Base-by-base conservation (phyloP, 2,113 vertebrate species). In the Miniopterus natalensis region DNA sequence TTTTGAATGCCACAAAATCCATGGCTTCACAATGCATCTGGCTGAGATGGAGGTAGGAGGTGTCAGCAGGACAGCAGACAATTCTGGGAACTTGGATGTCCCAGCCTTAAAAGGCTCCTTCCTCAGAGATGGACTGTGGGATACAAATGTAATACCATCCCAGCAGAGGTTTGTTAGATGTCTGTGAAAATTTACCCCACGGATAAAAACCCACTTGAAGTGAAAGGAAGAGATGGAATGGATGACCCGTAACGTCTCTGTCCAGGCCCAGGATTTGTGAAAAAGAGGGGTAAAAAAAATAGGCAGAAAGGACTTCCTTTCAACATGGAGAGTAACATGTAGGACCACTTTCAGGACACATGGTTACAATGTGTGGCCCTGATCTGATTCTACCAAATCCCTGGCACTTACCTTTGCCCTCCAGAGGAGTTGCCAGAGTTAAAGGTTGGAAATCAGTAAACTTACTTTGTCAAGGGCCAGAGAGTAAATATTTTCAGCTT, bases 11-110 rank as follows among this genome's bases (percentile, higher is more conserved):
- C 40, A n/a, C 2, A 2, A 63, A 42, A 55, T 70, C 66, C 8
- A 63, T 74, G 84, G 70, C 66, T 77, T 40, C 27, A 2, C 71
- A 15, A 20, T 4, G 55, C 0, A 49, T 45, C 88, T 78, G 59
- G 66, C 84, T 83, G 84, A 77, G 61, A 59, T 27, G 86, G 55
- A 65, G 77, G 66, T 42, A 12, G 63, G 40, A 31, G n/a, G n/a
- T n/a, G n/a, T n/a, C n/a, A n/a, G 45, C 47, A 65, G 95, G 49
- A 92, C 36, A 84, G n/a, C 73, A 20, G 51, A 5, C 63, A 57
- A 97, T 96, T 86, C 94, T 84, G 83, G 93, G 89, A 88, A 68
- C 45, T 55, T 59, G 78, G 40, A 66, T 80, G 59, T 83, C 96
- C 47, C 12, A 68, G 73, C 57, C 80, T 84, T 59, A 2, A 88